A percentile compares a stretch with the other conserved stretches of the same genome.
Evolutionary conservation across 2,113 vertebrate genomes (phyloP).

Genomic region (Engraulis encrasicolus): DNA sequence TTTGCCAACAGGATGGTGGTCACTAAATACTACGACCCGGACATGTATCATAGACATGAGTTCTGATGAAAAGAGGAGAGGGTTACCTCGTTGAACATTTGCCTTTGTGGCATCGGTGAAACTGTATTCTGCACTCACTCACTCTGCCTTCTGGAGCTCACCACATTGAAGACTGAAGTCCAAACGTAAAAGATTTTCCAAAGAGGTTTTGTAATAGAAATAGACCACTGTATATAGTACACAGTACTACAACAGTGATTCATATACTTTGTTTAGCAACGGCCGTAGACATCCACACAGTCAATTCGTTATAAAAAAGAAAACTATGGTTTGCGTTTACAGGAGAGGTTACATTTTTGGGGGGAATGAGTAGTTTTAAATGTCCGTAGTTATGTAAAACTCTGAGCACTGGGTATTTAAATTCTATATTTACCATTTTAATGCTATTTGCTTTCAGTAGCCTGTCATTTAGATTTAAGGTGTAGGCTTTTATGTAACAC

Average conservation of each 20-base stretch:
- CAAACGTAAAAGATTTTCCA: constrained; percentile 1
- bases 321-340: background rate
- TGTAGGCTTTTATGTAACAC: background rate
- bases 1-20: constrained; percentile 81
- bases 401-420: background rate
- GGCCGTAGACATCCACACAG: background rate
- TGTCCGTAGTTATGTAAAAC: background rate
- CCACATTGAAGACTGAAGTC: background rate
- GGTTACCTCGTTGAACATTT: background rate
- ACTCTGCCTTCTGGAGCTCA: background rate
- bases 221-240: background rate
- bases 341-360: background rate
- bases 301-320: background rate
- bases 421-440: background rate
- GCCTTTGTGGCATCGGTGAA: background rate
- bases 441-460: constrained; percentile 2
- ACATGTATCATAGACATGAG: constrained; percentile 78
- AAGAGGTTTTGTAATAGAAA: background rate
- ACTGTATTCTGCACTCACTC: background rate
- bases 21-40: constrained; percentile 78
- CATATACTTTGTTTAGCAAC: background rate
- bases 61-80: constrained; percentile 63
- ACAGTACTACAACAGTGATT: too few relatives aligned
- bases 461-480: background rate
- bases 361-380: background rate